Base-by-base conservation (phyloP, 2,888 invertebrate species). In the Calameuta idolon region DNA sequence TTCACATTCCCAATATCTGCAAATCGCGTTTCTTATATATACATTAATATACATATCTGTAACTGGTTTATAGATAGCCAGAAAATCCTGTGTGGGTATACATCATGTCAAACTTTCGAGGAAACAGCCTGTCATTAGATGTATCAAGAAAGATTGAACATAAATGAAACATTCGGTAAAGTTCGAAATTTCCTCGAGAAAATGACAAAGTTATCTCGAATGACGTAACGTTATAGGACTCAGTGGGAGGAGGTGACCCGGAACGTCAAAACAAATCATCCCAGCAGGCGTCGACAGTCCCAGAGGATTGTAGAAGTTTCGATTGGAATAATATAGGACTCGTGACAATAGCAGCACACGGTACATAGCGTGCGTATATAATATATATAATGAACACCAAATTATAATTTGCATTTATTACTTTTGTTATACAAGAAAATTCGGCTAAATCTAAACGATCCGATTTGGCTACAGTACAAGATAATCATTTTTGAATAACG, bases 341-440 rank as follows among this genome's bases (percentile, higher is more conserved):
- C 23, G 2, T 23, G 23, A 9, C 23, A 55, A 23, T 55, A 55
- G 23, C 55, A 2, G 23, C 23, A 23, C 9, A 23, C 2, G 5
- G 55, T 55, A 23, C 9, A 23, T 9, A 55, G 9, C 1, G 15
- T 40, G 5, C 5, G 15, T 40, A 33, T 77, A 40, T 69, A 77
- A 69, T 80, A 81, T 81, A 81, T 81, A 77, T 78, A 81, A 77
- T 79, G 75, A 77, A 81, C 89, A 89, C 82, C 85, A 87, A 90
- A 90, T 89, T 87, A 89, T 86, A 89, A 85, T 85, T 88, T 87
- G 84, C 85, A 85, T 89, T 89, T 87, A 87, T 88, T 88, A 87
- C 86, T 31, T 89, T 88, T 87, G 87, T 88, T 83, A 87, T 89
- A 89, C 89, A 88, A 89, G 88, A 89, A 86, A 86, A 84, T 87